Conservation (phyloP, 2,113 vertebrate species). For the Rynchops niger region DNA sequence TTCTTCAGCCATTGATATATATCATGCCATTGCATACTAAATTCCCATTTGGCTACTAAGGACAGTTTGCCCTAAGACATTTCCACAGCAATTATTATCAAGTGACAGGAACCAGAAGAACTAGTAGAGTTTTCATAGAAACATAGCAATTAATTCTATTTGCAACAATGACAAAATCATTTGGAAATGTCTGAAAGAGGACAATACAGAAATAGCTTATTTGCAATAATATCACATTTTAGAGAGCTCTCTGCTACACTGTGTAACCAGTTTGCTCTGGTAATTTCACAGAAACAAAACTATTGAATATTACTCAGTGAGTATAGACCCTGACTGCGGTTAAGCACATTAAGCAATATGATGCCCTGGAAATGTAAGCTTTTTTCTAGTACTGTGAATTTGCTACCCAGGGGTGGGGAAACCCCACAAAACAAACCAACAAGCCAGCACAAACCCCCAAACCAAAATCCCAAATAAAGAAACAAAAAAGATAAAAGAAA, state of each 20-base stretch:
- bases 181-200: conserved; percentile 24
- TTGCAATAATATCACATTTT: background rate
- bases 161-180: background rate
- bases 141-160: conserved; percentile 23
- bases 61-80: background rate
- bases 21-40: background rate
- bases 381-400: background rate
- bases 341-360: background rate
- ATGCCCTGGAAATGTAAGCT: background rate
- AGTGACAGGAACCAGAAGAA: background rate
- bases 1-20: background rate
- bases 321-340: background rate
- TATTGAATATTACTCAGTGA: background rate
- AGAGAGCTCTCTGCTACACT: background rate
- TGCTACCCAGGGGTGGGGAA: accelerated
- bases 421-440: background rate
- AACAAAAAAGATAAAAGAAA: background rate
- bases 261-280: background rate
- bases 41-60: conserved; percentile 7
- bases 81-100: conserved; percentile 18
- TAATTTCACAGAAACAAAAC: background rate
- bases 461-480: background rate
- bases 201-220: background rate
- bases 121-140: background rate
- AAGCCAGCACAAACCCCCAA: background rate